Conservation (phyloP, 2,113 vertebrate genomes). For the Solea senegalensis region DNA sequence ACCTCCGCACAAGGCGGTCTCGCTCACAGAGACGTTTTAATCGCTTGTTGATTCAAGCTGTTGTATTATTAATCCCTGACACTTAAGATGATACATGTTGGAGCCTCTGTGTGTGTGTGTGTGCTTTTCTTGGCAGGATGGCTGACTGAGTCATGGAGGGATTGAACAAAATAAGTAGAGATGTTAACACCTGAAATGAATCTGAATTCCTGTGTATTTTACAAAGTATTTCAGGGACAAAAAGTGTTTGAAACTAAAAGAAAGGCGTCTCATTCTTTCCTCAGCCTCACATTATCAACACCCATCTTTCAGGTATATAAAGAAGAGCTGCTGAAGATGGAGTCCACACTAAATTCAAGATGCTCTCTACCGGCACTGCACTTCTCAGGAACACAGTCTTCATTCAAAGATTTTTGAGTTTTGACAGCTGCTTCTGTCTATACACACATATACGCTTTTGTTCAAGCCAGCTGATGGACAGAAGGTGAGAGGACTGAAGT, state of each 20-base stretch:
- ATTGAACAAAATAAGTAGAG: conserved; percentile 11
- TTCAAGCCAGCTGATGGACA: too few species aligned
- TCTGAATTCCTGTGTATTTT: conserved; percentile 1
- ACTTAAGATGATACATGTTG: conserved; percentile 44
- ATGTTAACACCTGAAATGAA: conserved; percentile 14
- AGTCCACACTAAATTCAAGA: too few species aligned
- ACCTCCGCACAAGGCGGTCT: conserved; percentile 53
- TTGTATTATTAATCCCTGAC: conserved; percentile 72
- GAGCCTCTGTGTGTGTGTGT: conserved; percentile 30
- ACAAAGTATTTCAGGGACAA: background rate
- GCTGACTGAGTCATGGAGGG: conserved; percentile 41
- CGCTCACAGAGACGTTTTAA: conserved; percentile 62
- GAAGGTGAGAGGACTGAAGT: too few species aligned
- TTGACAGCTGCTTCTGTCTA: too few species aligned
- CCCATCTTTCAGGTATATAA: too few species aligned
- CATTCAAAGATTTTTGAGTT: too few species aligned
- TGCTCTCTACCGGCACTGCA: too few species aligned
- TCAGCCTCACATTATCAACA: too few species aligned
- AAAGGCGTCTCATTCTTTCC: background rate
- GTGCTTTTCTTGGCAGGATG: conserved; percentile 56
- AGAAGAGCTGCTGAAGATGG: too few species aligned
- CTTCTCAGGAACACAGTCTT: too few species aligned
- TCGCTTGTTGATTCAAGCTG: conserved; percentile 72
- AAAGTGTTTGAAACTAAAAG: background rate
- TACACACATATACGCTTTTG: too few species aligned